Evolutionary conservation across 2,888 invertebrate species (phyloP), one percentile per base, ranked within the genome.

Genomic region (Drosophila trichaetosa): DNA sequence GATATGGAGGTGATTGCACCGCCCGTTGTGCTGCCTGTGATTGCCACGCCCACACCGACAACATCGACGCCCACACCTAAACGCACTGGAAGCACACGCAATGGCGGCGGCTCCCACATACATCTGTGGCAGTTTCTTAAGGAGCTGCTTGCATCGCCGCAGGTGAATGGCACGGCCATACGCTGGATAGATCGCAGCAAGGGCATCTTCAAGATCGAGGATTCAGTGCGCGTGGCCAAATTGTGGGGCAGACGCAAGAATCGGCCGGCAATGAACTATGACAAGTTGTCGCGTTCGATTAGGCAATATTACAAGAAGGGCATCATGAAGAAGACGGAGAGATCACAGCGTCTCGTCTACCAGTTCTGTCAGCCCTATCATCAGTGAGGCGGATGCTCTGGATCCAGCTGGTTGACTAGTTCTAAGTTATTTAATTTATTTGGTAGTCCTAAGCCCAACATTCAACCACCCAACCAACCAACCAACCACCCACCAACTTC

Each of bases 271-370:
- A 99, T 99, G 99, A 99, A 99, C 94, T 99, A 99, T 94, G 99
- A 99, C 94, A 99, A 99, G 93, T 94, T 99, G 57, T 99, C 98
- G 79, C 95, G 99, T 66, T 99, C 99, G 84, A 98, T 99, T 92
- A 94, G 99, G 60, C 99, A 99, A 93, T 99, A 99, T 94, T 99
- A 99, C 95, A 99, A 99, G 94, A 99, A 99, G 94, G 99, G 99
- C 66, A 99, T 99, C 93, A 98, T 99, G 98, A 99, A 99, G 95
- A 99, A 99, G 94, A 99, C 99, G 1, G 99, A 99, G 93, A 95
- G 99, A 79, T 98, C 99, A 84, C 99, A 99, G 94, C 95, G 99
- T 92, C 95, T 99, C 89, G 99, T 99, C 76, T 99, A 99, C 94
- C 99, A 99, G 94, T 99, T 99, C 94, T 99, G 99, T 93, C 97